Percentiles rank a stretch among this genome's conserved stretches.
phyloP scores from a whole-genome alignment of 1,140 invertebrate genomes.

The Conus ventricosus region DNA sequence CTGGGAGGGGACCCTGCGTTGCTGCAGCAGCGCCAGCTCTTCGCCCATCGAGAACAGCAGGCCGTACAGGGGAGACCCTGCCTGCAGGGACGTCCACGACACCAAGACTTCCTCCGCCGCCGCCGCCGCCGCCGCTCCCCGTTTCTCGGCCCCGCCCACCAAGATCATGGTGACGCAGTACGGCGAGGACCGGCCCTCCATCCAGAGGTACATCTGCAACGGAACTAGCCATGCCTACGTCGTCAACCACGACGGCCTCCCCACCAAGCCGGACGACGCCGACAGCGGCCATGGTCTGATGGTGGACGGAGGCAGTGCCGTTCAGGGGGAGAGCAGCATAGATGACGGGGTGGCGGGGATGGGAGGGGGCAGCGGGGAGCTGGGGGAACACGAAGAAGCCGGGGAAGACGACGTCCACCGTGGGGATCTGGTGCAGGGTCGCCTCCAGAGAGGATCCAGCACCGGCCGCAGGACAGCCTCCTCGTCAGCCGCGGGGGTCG shows the following conservation, averaged over 20 bases:
- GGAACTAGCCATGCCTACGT: not conserved
- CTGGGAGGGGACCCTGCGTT: not conserved
- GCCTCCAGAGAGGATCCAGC: not conserved
- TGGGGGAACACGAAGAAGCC: not conserved
- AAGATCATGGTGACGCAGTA: not conserved
- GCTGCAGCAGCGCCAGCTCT: conserved; percentile 28
- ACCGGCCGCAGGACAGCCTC: not conserved
- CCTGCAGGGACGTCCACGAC: not conserved
- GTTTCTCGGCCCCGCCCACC: not conserved
- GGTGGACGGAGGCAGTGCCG: not conserved
- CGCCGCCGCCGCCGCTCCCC: too few species aligned
- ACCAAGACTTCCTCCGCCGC: not conserved
- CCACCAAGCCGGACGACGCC: conserved; percentile 5
- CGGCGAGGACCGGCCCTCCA: not conserved
- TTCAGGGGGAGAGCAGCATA: not conserved
- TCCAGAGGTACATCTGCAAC: not conserved
- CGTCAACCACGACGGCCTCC: not conserved
- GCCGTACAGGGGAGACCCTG: not conserved
- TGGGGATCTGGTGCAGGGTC: not conserved
- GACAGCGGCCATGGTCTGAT: conserved; percentile 24
- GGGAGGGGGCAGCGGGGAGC: not conserved
- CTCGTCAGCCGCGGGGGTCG: not conserved
- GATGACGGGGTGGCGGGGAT: not conserved
- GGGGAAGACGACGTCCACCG: not conserved
- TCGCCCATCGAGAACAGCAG: conserved; percentile 14